A percentile compares a stretch with the other conserved stretches of the same genome.
Evolutionary conservation across 1,140 invertebrate genomes (phyloP).

Genomic region (Pseudomyrmex gracilis): DNA sequence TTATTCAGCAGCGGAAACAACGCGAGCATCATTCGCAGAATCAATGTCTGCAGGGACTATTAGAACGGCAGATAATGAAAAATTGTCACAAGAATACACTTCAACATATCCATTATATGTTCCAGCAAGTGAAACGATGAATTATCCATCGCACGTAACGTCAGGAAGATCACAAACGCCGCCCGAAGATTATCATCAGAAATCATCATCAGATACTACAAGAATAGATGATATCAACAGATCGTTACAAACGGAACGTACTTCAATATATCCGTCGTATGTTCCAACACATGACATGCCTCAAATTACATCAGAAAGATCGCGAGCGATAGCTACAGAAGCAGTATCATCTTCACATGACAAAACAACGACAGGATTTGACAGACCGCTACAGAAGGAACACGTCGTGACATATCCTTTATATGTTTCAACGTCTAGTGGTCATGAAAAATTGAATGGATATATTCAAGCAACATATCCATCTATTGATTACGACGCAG

Average conservation of each 20-base stretch:
- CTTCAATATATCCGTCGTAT: background rate
- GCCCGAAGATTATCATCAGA: background rate
- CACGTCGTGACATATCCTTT: background rate
- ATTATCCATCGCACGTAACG: background rate
- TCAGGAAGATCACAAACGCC: background rate
- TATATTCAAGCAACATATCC: background rate
- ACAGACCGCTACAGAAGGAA: background rate
- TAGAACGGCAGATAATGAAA: background rate
- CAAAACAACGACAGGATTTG: background rate
- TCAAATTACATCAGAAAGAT: background rate
- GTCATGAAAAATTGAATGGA: background rate
- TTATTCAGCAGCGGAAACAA: background rate
- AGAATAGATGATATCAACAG: background rate
- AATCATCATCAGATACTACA: background rate
- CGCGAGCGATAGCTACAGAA: background rate
- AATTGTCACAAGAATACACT: background rate
- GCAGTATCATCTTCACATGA: background rate
- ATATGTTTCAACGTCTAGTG: background rate
- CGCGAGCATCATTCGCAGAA: background rate
- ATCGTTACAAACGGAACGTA: background rate
- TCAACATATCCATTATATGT: background rate
- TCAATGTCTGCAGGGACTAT: background rate
- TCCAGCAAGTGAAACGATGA: conserved; percentile 5
- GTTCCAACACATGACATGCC: background rate
- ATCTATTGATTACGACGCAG: background rate